Conservation (phyloP, 2,888 invertebrate genomes). For the Oscheius myriophilus region DNA sequence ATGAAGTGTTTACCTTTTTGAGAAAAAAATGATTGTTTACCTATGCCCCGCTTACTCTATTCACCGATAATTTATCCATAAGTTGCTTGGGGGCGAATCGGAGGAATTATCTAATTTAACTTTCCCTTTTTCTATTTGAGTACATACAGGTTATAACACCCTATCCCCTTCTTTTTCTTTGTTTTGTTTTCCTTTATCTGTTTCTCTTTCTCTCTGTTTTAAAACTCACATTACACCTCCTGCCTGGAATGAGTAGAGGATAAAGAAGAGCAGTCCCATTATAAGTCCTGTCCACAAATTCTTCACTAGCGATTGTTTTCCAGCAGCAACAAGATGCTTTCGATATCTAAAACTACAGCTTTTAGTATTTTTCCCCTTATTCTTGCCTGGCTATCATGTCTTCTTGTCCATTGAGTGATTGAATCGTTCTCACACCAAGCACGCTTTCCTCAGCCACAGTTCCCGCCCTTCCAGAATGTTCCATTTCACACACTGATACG, state of each 20-base stretch:
- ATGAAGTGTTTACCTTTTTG: too few species aligned
- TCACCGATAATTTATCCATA: too few species aligned
- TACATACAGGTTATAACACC: too few species aligned
- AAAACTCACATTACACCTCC: constrained; percentile 48
- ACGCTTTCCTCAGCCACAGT: constrained; percentile 58
- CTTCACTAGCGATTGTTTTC: constrained; percentile 34
- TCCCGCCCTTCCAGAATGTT: constrained; percentile 57
- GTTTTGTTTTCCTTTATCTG: too few species aligned
- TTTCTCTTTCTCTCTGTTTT: too few species aligned
- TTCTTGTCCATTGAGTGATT: constrained; percentile 61
- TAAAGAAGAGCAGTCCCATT: constrained; percentile 56
- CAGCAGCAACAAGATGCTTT: constrained; percentile 45
- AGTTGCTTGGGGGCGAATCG: too few species aligned
- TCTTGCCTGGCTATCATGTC: constrained; percentile 56
- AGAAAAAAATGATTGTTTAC: too few species aligned
- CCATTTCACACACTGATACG: constrained; percentile 48
- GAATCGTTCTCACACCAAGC: constrained; percentile 61
- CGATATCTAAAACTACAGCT: constrained; percentile 36
- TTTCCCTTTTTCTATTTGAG: too few species aligned
- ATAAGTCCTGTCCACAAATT: constrained; percentile 58
- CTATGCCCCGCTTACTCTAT: too few species aligned
- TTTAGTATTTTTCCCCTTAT: too few species aligned
- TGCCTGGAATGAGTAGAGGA: constrained; percentile 54
- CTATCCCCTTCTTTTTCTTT: too few species aligned
- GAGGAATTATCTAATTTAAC: too few species aligned